Percentiles rank a stretch among this genome's conserved stretches.
Evolutionary conservation across 2,797 vertebrate species (phyloP).

Genomic region (Gymnopithys bicolor): DNA sequence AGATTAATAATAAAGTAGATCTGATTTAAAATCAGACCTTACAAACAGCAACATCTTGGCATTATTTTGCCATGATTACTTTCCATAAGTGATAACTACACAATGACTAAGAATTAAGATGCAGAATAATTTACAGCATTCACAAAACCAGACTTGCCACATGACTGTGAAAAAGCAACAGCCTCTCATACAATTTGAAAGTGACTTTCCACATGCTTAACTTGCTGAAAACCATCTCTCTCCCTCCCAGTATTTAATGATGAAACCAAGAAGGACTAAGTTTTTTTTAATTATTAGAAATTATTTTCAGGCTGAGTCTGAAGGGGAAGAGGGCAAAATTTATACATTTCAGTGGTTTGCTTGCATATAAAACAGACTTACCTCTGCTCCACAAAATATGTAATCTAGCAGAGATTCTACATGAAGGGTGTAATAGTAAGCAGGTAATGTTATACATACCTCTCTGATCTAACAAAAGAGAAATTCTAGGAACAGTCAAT

Average conservation of each 20-base stretch:
- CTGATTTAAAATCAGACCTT: not conserved
- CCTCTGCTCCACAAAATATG: slow-evolving; percentile 7
- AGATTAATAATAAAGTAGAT: not conserved
- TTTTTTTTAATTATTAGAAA: not conserved
- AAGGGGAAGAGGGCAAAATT: not conserved
- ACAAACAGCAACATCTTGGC: not conserved
- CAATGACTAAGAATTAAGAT: slow-evolving; percentile 25
- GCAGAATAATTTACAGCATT: slow-evolving; percentile 25
- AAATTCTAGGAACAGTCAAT: slow-evolving; percentile 14
- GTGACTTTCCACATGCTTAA: not conserved
- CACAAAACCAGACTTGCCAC: slow-evolving; percentile 28
- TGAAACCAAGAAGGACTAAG: not conserved
- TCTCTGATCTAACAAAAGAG: not conserved
- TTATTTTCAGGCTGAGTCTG: slow-evolving; percentile 7
- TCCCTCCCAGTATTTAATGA: not conserved
- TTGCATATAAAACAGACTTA: not conserved
- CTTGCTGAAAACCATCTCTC: not conserved
- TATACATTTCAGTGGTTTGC: not conserved
- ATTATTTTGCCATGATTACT: not conserved
- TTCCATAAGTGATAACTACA: not conserved
- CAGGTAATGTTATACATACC: not conserved
- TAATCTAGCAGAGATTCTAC: slow-evolving; percentile 7
- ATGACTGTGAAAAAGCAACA: slow-evolving; percentile 8
- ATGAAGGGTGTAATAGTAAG: not conserved
- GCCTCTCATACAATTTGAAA: slow-evolving; percentile 5